Evolutionary conservation across 2,797 vertebrate genomes (phyloP).

Genomic region (Enoplosus armatus): DNA sequence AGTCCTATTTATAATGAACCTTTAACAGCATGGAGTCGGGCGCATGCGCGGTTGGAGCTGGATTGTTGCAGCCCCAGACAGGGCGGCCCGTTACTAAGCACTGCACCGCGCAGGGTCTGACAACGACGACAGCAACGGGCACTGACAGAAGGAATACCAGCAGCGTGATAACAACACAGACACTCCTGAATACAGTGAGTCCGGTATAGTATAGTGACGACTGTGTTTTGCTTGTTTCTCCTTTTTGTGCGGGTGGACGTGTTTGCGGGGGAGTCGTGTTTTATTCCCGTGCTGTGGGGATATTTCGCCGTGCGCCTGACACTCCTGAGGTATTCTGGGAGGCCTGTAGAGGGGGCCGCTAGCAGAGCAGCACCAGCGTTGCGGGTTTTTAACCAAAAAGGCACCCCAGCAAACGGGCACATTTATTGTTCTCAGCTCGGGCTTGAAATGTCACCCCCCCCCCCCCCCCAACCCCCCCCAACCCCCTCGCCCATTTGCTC

Average conservation of each 20-base stretch:
- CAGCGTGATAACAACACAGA: slow-evolving; percentile 71
- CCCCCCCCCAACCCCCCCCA: neutral
- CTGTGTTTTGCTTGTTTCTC: too few species aligned
- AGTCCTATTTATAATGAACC: slow-evolving; percentile 82
- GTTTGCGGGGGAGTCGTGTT: slow-evolving; percentile 28
- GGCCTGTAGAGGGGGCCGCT: slow-evolving; percentile 83
- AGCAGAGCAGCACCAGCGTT: slow-evolving; percentile 60
- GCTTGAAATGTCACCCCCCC: slow-evolving; percentile 35
- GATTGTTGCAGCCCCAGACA: slow-evolving; percentile 80
- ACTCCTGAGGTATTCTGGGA: slow-evolving; percentile 67
- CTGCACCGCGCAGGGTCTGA: slow-evolving; percentile 75
- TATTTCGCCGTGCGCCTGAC: slow-evolving; percentile 66
- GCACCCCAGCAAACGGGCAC: slow-evolving; percentile 34
- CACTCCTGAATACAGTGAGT: slow-evolving; percentile 78
- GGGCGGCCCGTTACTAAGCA: slow-evolving; percentile 84
- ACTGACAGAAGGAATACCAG: slow-evolving; percentile 62
- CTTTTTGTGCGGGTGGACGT: neutral
- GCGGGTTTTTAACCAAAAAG: slow-evolving; percentile 49
- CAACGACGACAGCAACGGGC: slow-evolving; percentile 69
- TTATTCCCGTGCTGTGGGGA: slow-evolving; percentile 57
- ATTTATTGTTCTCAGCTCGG: slow-evolving; percentile 72
- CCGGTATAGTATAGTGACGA: too few species aligned
- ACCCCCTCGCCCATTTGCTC: slow-evolving; percentile 21
- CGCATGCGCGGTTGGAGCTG: slow-evolving; percentile 77
- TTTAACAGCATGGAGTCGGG: slow-evolving; percentile 77